Percentiles rank a stretch among this genome's conserved stretches.
These are phyloP conservation scores for Eurypyga helias DNA, from an alignment of 2,113 vertebrate species.

Conservation along the genomic window DNA sequence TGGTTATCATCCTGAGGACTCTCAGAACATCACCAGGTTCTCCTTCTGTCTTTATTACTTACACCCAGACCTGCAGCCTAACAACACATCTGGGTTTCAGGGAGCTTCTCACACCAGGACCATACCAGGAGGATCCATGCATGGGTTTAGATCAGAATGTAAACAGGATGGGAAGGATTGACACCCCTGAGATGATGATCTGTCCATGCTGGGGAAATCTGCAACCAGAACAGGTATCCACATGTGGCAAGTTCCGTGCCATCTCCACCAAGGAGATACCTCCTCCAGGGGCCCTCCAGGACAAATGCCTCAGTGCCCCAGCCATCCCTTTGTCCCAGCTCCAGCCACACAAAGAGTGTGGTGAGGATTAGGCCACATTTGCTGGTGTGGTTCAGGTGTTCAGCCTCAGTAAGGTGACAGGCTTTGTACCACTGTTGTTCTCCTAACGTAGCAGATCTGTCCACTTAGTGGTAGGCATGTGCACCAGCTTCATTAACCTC, in stretches of 20 bases:
- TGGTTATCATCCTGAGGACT: background rate
- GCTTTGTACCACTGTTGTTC: background rate
- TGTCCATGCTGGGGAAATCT: background rate
- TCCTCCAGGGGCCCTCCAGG: background rate
- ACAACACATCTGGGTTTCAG: background rate
- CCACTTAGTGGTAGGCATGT: background rate
- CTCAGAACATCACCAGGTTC: background rate
- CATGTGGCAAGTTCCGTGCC: background rate
- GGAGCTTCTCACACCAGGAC: background rate
- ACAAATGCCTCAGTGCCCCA: background rate
- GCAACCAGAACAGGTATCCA: background rate
- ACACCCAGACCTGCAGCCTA: background rate
- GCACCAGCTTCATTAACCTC: background rate
- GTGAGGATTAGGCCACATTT: background rate
- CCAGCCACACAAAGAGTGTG: accelerated
- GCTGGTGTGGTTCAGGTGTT: background rate
- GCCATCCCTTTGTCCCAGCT: background rate
- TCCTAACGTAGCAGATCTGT: background rate
- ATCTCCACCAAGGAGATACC: background rate
- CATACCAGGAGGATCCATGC: background rate
- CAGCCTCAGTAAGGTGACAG: background rate
- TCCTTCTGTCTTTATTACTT: background rate
- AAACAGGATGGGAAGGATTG: background rate
- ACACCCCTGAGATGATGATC: background rate
- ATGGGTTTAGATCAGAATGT: background rate